A percentile compares a stretch with the other conserved stretches of the same genome.
Evolutionary conservation across 2,797 vertebrate species (phyloP).

Genomic region (Pseudocheirus occidentalis): DNA sequence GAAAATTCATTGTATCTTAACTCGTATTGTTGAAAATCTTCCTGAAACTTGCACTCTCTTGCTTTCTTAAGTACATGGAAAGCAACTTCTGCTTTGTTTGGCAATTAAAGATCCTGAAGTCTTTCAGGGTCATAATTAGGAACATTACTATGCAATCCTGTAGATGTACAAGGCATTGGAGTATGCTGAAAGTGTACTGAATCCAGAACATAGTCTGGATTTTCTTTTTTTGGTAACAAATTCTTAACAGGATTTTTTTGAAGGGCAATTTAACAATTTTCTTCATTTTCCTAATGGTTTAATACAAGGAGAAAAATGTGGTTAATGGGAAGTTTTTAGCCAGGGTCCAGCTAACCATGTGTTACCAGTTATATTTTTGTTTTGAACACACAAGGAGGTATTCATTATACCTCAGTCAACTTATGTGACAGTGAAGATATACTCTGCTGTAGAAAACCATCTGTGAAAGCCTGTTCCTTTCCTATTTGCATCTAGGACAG

Average conservation of each 20-base stretch:
- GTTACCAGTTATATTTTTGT: not conserved
- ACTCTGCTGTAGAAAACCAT: not conserved
- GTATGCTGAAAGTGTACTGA: not conserved
- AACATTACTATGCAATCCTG: not conserved
- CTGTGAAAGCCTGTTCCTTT: not conserved
- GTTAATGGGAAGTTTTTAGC: not conserved
- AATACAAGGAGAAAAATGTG: not conserved
- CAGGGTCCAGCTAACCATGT: not conserved
- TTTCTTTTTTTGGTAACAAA: not conserved
- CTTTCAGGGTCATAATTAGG: not conserved
- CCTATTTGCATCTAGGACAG: not conserved
- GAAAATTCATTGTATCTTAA: not conserved
- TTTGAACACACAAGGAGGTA: not conserved
- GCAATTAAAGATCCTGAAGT: not conserved
- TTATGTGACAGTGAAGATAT: not conserved
- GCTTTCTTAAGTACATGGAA: not conserved
- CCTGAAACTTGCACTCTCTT: not conserved
- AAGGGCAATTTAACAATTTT: not conserved
- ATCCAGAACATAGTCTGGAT: not conserved
- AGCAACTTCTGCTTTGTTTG: conserved; percentile 30
- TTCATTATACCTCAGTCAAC: not conserved
- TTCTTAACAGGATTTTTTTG: not conserved
- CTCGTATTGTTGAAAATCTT: not conserved
- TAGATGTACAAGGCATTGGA: not conserved
- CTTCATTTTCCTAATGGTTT: conserved; percentile 9